These are phyloP conservation scores for Okapia johnstoni DNA, from an alignment of 2,113 vertebrate species.

Conservation along the genomic window DNA sequence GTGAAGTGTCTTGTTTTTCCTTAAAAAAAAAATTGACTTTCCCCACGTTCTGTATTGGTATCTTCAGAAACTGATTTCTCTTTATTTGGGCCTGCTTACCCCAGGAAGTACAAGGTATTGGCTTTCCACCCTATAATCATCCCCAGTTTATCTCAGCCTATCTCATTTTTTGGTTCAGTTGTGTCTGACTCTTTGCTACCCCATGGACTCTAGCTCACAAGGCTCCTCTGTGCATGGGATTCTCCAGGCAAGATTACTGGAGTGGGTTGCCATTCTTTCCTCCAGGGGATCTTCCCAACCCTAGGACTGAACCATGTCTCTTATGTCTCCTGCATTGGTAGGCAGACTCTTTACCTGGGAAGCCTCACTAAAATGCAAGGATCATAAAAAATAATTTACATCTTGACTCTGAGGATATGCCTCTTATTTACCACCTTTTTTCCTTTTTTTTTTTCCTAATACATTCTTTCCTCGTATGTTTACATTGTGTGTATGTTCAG, in stretches of 20 bases:
- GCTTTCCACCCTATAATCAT: neutral
- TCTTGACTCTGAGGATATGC: neutral
- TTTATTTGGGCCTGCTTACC: neutral
- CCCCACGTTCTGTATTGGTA: neutral
- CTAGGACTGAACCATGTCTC: neutral
- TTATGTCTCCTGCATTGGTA: neutral
- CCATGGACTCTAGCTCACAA: neutral
- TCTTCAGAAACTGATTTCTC: neutral
- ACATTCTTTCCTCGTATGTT: neutral
- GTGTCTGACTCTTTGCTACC: neutral
- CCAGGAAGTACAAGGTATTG: neutral
- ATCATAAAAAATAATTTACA: neutral
- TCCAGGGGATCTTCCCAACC: neutral
- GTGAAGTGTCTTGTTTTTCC: neutral
- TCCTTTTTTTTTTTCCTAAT: neutral
- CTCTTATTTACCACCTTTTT: neutral
- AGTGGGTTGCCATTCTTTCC: neutral
- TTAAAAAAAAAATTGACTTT: neutral
- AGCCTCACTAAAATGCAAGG: neutral
- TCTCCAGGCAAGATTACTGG: neutral
- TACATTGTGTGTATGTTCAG: neutral
- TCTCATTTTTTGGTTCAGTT: neutral
- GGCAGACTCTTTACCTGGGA: neutral
- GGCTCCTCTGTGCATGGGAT: neutral
- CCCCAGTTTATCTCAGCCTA: neutral